Conservation (phyloP, 2,888 invertebrate genomes). For the Sesia bembeciformis region DNA sequence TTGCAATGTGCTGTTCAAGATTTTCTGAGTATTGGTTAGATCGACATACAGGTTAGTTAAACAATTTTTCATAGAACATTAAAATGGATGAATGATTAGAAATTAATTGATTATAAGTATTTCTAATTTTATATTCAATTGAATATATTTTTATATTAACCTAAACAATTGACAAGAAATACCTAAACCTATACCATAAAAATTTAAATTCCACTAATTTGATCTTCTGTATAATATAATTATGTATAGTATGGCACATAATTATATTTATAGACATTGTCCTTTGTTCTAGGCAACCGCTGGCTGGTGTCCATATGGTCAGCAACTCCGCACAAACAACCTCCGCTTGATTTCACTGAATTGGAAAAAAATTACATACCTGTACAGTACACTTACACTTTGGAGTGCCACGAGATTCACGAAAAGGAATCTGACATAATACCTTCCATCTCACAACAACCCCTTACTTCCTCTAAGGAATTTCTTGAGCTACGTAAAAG, state of each 20-base stretch:
- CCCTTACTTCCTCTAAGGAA: slow-evolving; percentile 57
- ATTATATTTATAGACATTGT: not conserved
- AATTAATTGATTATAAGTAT: too few relatives aligned
- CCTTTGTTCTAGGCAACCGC: slow-evolving; percentile 78
- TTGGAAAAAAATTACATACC: slow-evolving; percentile 67
- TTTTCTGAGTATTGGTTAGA: too few relatives aligned
- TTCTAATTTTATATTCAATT: too few relatives aligned
- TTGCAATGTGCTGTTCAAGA: too few relatives aligned
- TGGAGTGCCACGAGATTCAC: slow-evolving; percentile 24
- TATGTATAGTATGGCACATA: not conserved
- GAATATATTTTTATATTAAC: too few relatives aligned
- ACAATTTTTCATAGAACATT: too few relatives aligned
- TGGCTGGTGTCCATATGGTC: slow-evolving; percentile 91
- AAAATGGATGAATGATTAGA: too few relatives aligned
- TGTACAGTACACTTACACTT: slow-evolving; percentile 27
- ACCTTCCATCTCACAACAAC: slow-evolving; percentile 50
- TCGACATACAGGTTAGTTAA: too few relatives aligned
- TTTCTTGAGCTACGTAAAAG: slow-evolving; percentile 82
- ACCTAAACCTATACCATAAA: too few relatives aligned
- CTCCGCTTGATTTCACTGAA: slow-evolving; percentile 86
- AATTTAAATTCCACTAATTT: not conserved
- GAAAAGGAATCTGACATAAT: slow-evolving; percentile 30
- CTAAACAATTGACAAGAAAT: too few relatives aligned
- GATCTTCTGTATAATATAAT: not conserved
- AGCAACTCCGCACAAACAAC: slow-evolving; percentile 86